These are phyloP conservation scores for Aplocera efformata DNA, from an alignment of 2,888 invertebrate species.

Conservation along the genomic window DNA sequence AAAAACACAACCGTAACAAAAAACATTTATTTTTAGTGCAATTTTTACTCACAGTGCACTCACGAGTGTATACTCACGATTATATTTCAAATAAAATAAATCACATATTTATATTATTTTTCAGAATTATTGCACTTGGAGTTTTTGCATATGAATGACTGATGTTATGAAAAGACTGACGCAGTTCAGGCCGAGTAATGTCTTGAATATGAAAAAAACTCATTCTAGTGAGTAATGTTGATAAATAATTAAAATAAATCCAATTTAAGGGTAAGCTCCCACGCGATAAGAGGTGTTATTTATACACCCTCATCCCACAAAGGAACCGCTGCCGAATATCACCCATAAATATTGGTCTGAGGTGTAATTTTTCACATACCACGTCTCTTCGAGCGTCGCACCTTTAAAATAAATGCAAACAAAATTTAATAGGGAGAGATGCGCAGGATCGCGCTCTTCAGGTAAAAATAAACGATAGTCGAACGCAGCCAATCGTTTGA, in stretches of 20 bases:
- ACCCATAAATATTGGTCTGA: conserved; percentile 81
- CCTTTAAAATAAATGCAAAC: conserved; percentile 81
- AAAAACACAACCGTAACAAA: too few species aligned
- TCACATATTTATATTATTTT: too few species aligned
- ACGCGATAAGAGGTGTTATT: conserved; percentile 80
- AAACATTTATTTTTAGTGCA: too few species aligned
- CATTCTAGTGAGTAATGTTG: conserved; percentile 49
- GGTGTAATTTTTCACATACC: conserved; percentile 82
- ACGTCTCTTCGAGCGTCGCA: conserved; percentile 77
- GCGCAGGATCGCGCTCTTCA: conserved; percentile 75
- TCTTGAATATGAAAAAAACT: conserved; percentile 22
- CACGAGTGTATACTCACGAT: too few species aligned
- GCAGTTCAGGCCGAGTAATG: conserved; percentile 10
- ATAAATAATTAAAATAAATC: conserved; percentile 79
- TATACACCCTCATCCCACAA: conserved; percentile 78
- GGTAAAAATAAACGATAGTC: conserved; percentile 76
- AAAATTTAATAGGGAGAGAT: conserved; percentile 81
- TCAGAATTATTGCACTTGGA: too few species aligned
- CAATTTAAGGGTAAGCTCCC: conserved; percentile 77
- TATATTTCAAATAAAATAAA: too few species aligned
- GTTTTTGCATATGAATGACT: too few species aligned
- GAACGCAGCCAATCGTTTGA: conserved; percentile 65
- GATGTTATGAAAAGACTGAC: neutral
- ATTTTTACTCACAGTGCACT: too few species aligned
- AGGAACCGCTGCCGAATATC: conserved; percentile 81